Evolutionary conservation across 2,888 invertebrate species (phyloP), one percentile per base, ranked within the genome.

Genomic region (Archaeoteleia sp.): DNA sequence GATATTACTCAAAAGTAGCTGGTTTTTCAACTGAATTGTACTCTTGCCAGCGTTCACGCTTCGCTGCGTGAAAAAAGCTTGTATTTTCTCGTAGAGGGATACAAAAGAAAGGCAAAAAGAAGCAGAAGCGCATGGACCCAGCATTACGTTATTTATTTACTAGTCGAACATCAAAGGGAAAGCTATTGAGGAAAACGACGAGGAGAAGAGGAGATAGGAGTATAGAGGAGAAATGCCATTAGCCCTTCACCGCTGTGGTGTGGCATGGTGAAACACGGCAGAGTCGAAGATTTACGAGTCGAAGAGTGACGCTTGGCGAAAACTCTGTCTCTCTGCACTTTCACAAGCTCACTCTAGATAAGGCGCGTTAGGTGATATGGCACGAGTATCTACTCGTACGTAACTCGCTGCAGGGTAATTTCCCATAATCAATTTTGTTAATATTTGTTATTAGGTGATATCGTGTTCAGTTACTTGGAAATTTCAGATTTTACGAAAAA

Each of bases 271-370:
- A 45, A 57, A 57, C 63, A 55, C 49, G 49, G 49, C 49, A 27
- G 29, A 55, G 45, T 57, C 43, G 43, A 57, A 65, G 62, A 62
- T 68, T 68, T 68, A 68, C 67, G 58, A 40, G 42, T 58, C 57
- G 62, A 62, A 53, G 57, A 67, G 67, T 57, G 67, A 67, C 61
- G 62, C 53, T 53, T 43, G 58, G 40, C 53, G 62, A 63, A 68
- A 68, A 62, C 62, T 57, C 62, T 53, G 57, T 53, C 62, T 53
- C n/a, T n/a, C 54, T 53, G 62, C 62, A 42, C 67, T 49, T 46
- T 55, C 55, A 40, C 48, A 54, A 61, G 61, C 62, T 61, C 45
- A 23, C 42, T 25, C 35, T 10, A 55, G 46, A 53, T 67, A 55
- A 67, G 51, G 57, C 53, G 53, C 67, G 57, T 43, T 35, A 43